phyloP scores from a whole-genome alignment of 1,140 invertebrate species.

The Microvelia longipes region DNA sequence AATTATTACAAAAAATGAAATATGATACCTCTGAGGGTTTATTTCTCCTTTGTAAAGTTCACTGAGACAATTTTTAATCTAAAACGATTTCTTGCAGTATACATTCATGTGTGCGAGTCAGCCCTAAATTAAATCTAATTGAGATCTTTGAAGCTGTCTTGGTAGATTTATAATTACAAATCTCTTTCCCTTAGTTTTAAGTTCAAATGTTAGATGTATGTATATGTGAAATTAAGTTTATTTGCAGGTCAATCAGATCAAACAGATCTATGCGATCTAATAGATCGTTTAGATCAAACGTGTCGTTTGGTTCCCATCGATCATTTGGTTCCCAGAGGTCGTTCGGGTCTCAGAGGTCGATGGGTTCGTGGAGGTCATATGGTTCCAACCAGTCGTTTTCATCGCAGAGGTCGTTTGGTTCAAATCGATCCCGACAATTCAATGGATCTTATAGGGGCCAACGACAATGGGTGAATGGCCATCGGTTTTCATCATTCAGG shows the following conservation, averaged over 20 bases:
- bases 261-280: not conserved
- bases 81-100: too few relatives aligned
- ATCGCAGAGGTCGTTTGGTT: not conserved
- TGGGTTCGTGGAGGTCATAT: not conserved
- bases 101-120: too few relatives aligned
- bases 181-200: too few relatives aligned
- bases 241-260: not conserved
- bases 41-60: too few relatives aligned
- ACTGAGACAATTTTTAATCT: too few relatives aligned
- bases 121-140: too few relatives aligned
- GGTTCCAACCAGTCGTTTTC: not conserved
- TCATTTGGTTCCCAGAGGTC: not conserved
- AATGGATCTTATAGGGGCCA: too few relatives aligned
- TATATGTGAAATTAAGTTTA: not conserved
- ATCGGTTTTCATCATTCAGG: not conserved
- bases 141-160: too few relatives aligned
- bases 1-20: too few relatives aligned
- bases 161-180: too few relatives aligned
- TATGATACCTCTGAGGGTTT: too few relatives aligned
- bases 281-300: not conserved
- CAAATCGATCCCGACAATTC: not conserved
- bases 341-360: not conserved
- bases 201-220: too few relatives aligned
- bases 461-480: not conserved
- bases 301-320: not conserved